Evolutionary conservation across 2,888 invertebrate species (phyloP), one percentile per base, ranked within the genome.

Genomic region (Clanis bilineata): DNA sequence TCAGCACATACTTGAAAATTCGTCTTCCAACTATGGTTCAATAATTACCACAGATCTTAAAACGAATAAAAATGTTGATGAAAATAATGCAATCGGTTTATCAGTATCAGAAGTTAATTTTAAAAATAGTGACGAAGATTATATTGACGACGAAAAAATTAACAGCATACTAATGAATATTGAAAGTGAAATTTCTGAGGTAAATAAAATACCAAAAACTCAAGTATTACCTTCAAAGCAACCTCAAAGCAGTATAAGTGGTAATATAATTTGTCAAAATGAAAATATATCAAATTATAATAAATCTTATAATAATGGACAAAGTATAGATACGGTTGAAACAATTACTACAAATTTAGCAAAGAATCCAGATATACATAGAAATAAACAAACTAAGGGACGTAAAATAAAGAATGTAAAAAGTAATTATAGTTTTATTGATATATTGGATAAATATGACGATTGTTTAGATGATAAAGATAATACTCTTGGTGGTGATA

Each of bases 341-440:
- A 9, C 28, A 28, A 10, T 32, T 2, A 32, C 15, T 28, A 10
- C 9, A 28, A 28, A 32, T 18, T 28, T 51, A 4, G 0, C 2
- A 18, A 51, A 10, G 18, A 28, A 51, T 21, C 57, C 58, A 58
- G 44, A 28, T 25, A 59, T 57, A 58, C 6, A 56, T 57, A 58
- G 57, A 43, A 28, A 51, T 43, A 51, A 9, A 36, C 9, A 36
- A 23, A 41, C 57, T 39, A 59, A 44, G 62, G 61, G 41, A 47
- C 60, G 65, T 64, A 66, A 60, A 71, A 36, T 59, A 2, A 56
- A 32, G 7, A 71, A 63, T 18, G 61, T 57, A 3, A 84, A 74
- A 68, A 75, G 74, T 18, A 88, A 91, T 64, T 90, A 77, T 47
- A 76, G 71, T 22, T 83, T 86, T 38, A 79, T 89, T 39, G 82